Conservation (phyloP, 2,797 vertebrate species). For the Limosa lapponica region DNA sequence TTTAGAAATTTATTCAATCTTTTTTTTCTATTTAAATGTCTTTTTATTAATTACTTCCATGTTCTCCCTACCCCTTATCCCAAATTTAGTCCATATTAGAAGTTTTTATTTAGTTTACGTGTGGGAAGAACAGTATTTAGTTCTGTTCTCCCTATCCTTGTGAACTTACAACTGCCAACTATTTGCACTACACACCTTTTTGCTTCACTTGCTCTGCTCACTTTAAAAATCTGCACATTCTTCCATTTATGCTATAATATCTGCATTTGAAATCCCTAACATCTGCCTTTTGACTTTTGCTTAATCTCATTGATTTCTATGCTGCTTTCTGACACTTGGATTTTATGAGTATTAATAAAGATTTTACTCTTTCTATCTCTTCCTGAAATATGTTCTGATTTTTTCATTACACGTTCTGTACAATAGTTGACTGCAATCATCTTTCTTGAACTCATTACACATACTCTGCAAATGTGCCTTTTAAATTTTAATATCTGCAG, state of each 20-base stretch:
- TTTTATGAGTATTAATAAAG: slow-evolving; percentile 67
- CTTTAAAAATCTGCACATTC: slow-evolving; percentile 10
- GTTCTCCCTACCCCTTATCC: background rate
- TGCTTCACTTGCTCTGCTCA: background rate
- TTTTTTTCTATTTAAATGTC: background rate
- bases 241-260: background rate
- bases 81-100: background rate
- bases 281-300: slow-evolving; percentile 50
- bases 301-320: slow-evolving; percentile 49
- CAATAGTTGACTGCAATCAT: slow-evolving; percentile 24
- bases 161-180: background rate
- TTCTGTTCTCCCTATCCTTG: background rate
- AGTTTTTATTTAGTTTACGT: background rate
- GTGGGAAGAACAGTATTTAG: background rate
- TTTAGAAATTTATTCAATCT: background rate
- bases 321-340: slow-evolving; percentile 2
- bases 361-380: slow-evolving; percentile 38
- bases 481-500: slow-evolving; percentile 58
- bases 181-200: background rate
- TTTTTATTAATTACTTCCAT: background rate
- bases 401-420: slow-evolving; percentile 30
- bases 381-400: slow-evolving; percentile 29
- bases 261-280: background rate
- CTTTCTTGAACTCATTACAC: slow-evolving; percentile 53
- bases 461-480: slow-evolving; percentile 56